phyloP scores from a whole-genome alignment of 1,140 invertebrate species.

The Hypsibius dujardini region DNA sequence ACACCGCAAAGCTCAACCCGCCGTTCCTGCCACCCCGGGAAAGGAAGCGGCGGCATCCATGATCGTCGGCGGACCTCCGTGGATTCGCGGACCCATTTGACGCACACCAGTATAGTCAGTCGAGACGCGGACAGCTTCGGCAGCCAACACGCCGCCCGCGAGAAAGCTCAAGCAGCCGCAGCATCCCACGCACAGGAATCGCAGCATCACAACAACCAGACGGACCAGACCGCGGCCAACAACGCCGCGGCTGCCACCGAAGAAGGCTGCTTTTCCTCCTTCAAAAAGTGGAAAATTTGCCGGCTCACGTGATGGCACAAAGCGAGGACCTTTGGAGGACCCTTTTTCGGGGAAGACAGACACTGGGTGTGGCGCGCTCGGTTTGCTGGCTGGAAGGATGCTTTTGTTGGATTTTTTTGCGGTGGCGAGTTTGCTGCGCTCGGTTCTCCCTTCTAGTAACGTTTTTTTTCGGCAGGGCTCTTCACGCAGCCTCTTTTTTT shows the following conservation, averaged over 20 bases:
- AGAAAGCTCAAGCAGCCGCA: neutral
- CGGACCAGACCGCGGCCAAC: no score
- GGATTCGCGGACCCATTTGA: neutral
- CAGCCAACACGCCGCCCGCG: neutral
- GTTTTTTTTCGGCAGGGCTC: no score
- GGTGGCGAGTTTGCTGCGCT: no score
- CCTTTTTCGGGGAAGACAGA: no score
- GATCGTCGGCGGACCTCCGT: neutral
- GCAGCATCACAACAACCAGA: no score
- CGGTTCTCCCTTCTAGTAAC: no score
- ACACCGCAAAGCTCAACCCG: neutral
- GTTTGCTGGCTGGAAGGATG: no score
- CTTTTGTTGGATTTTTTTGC: no score
- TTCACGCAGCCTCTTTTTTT: no score
- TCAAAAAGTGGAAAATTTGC: constrained; percentile 14
- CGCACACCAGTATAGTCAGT: neutral
- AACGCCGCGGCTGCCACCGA: neutral
- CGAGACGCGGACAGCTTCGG: constrained; percentile 2
- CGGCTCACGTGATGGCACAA: neutral
- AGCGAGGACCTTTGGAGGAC: neutral
- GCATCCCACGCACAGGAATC: neutral
- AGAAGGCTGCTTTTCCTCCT: neutral
- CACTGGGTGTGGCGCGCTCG: no score
- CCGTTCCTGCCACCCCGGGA: neutral
- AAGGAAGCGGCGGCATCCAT: neutral